phyloP scores from a whole-genome alignment of 1,140 invertebrate genomes.

The Drosophila lacteicornis region DNA sequence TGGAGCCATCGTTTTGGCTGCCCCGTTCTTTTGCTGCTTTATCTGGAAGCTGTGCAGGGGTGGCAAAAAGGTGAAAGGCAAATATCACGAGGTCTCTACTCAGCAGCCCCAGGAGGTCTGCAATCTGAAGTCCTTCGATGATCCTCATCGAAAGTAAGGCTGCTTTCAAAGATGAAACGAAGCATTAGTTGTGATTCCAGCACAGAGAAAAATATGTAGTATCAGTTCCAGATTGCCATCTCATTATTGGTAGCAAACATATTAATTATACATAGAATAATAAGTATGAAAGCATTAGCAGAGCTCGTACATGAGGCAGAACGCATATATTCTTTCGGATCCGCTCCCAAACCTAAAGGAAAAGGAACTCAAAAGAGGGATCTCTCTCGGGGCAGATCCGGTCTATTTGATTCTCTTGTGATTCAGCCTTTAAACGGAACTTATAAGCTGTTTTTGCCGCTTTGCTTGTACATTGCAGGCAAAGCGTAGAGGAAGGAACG shows the following conservation, averaged over 20 bases:
- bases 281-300: too few species aligned
- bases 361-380: background rate
- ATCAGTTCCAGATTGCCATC: slow-evolving; percentile 23
- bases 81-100: slow-evolving; percentile 14
- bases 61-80: slow-evolving; percentile 1
- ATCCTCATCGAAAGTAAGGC: slow-evolving; percentile 1
- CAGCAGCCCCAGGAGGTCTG: slow-evolving; percentile 13
- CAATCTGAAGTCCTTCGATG: slow-evolving; percentile 3
- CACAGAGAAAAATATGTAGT: slow-evolving; percentile 19
- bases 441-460: too few species aligned
- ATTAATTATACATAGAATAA: too few species aligned
- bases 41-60: background rate
- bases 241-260: slow-evolving; percentile 7
- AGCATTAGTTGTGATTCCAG: slow-evolving; percentile 33
- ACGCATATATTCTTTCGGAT: too few species aligned
- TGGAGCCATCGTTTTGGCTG: too few species aligned
- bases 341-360: background rate
- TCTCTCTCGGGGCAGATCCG: too few species aligned
- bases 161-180: slow-evolving; percentile 5
- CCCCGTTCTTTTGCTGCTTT: background rate
- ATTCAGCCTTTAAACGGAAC: too few species aligned
- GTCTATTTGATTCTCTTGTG: too few species aligned
- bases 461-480: too few species aligned
- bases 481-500: too few species aligned
- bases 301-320: too few species aligned